Evolutionary conservation across 2,888 invertebrate genomes (phyloP), one percentile per base, ranked within the genome.

Genomic region (Tupiocoris notatus): DNA sequence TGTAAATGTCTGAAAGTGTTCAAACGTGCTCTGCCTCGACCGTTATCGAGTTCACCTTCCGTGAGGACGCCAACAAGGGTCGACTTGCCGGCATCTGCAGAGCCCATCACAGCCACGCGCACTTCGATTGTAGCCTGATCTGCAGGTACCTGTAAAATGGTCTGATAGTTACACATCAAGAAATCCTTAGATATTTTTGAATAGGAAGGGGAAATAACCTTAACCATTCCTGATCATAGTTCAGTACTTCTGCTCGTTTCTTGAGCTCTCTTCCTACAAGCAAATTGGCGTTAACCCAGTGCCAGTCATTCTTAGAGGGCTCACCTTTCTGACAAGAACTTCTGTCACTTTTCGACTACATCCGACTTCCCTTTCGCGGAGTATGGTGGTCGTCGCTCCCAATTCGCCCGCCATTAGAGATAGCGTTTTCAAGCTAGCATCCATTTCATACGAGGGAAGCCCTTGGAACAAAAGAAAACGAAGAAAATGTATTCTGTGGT

Each of bases 51-150:
- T 83, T 94, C 94, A 23, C 98, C 97, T 85, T 98, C 96, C 0
- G 98, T 98, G 25, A 99, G 85, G 0, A 98, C 98, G 12, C 98
- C 98, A 25, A 98, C 87, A 39, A 98, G 87, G 0, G 98, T 98
- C 3, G 96, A 96, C 84, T 98, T 98, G n/a, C 98, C 98, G 0
- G 95, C 95, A 85, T 97, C 96, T 80, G 95, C 95, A 80, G 94
- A 94, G 0, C 98, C 98, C 83, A 97, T 88, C 39, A 98, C 96
- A 0, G 97, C 97, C 2, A 96, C 90, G 73, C 96, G 86, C 61
- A 98, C 86, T 83, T 98, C 98, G 67, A 96, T 91, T 79, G 91
- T 93, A 81, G 93, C 92, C 82, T 93, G 92, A 79, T 94, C 92
- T 81, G 95, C 95, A 0, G 93, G 92, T 78, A 91, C 82, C 88